phyloP scores from a whole-genome alignment of 2,797 vertebrate species.

The Salmo trutta region DNA sequence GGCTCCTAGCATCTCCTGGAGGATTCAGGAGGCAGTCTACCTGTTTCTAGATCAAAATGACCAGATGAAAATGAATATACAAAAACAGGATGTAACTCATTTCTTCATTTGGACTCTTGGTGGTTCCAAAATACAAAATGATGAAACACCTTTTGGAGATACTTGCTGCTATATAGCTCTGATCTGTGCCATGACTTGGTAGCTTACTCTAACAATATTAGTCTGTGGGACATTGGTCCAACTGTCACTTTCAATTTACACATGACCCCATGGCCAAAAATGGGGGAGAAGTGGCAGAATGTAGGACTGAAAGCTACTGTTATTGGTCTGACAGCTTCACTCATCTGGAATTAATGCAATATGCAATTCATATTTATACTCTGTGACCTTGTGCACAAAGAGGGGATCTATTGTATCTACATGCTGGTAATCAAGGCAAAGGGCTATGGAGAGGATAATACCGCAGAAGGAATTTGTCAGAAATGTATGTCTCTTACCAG shows the following conservation, averaged over 20 bases:
- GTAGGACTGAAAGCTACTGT: slow-evolving; percentile 93
- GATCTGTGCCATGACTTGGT: slow-evolving; percentile 81
- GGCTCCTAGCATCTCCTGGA: background rate
- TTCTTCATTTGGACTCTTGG: slow-evolving; percentile 30
- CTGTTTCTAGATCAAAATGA: slow-evolving; percentile 12
- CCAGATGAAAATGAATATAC: background rate
- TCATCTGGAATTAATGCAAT: slow-evolving; percentile 99
- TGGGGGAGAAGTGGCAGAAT: slow-evolving; percentile 94
- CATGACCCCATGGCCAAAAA: slow-evolving; percentile 92
- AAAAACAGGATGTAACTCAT: slow-evolving; percentile 6
- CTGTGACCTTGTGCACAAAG: slow-evolving; percentile 85
- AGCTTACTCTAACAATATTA: slow-evolving; percentile 82
- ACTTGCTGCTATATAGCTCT: slow-evolving; percentile 79
- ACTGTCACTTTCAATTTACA: slow-evolving; percentile 99
- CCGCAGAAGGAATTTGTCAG: slow-evolving; percentile 78
- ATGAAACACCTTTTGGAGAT: slow-evolving; percentile 59
- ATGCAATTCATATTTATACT: slow-evolving; percentile 97
- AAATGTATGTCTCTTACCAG: slow-evolving; percentile 71
- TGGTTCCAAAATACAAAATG: slow-evolving; percentile 56
- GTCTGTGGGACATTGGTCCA: slow-evolving; percentile 92
- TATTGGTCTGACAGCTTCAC: slow-evolving; percentile 99
- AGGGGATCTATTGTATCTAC: slow-evolving; percentile 83
- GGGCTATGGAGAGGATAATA: slow-evolving; percentile 73
- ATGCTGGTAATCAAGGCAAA: slow-evolving; percentile 72
- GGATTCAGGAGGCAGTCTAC: slow-evolving; percentile 1